Conservation (phyloP, 1,140 invertebrate genomes). For the Magallana gigas region DNA sequence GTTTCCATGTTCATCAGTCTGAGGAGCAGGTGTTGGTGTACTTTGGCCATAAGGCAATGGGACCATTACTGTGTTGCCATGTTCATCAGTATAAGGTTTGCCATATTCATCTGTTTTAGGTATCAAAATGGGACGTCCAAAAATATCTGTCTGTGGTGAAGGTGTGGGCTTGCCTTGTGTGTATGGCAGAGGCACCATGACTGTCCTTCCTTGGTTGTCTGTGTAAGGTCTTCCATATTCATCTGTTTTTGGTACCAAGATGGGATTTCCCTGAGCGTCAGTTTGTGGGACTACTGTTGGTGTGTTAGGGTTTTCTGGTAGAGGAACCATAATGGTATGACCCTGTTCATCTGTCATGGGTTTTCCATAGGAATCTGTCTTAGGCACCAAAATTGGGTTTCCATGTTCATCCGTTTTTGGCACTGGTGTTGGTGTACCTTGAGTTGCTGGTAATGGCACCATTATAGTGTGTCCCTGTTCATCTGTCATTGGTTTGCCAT, state of each 20-base stretch:
- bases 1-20: conserved; percentile 45
- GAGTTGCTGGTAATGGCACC: neutral
- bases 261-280: neutral
- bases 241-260: neutral
- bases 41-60: neutral
- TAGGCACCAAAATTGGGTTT: conserved; percentile 35
- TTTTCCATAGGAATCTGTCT: neutral
- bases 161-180: conserved; percentile 25
- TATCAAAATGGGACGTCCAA: conserved; percentile 12
- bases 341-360: conserved; percentile 26
- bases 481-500: conserved; percentile 36
- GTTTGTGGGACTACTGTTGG: conserved; percentile 40
- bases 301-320: conserved; percentile 20
- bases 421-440: conserved; percentile 40
- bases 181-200: neutral
- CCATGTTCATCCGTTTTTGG: conserved; percentile 46
- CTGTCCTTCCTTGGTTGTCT: conserved; percentile 13
- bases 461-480: conserved; percentile 5
- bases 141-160: conserved; percentile 31
- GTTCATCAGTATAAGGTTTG: conserved; percentile 37
- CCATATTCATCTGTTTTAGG: conserved; percentile 46
- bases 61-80: conserved; percentile 16
- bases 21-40: conserved; percentile 39
- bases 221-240: conserved; percentile 21
- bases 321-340: neutral